Evolutionary conservation across 2,113 vertebrate species (phyloP), one percentile per base, ranked within the genome.

Genomic region (Sapajus apella): DNA sequence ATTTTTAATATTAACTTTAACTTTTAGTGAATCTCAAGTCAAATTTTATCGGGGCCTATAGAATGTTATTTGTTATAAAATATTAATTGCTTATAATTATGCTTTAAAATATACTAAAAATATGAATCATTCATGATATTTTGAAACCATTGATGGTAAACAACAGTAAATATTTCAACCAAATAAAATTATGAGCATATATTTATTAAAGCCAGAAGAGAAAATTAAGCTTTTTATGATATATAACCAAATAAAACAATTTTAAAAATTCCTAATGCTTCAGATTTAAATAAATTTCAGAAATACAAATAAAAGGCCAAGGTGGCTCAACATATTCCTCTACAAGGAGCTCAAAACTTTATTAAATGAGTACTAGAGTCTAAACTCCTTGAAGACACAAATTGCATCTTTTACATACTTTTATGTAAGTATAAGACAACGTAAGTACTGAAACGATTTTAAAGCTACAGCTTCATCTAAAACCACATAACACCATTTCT

Each of bases 1-100:
- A 43, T 25, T 95, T 94, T 87, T 12, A 94, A 79, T 95, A 87
- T 70, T 77, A 80, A 92, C 9, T 30, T 52, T 43, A 45, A 64
- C 21, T 79, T 52, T 90, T 61, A 66, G 23, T 90, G 12, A 92
- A 45, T 73, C 13, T 21, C 35, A 88, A 87, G 64, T 73, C 18
- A 80, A 43, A 21, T 32, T 87, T 80, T 8, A 66, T 27, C 90
- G 64, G 35, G 23, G 8, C 4, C 7, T 45, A 5, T 58, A 37
- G 68, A 35, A 76, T 25, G 11, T 43, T 85, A 93, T 20, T 83
- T 73, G 37, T 76, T 55, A 37, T 81, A 64, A 82, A 85, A 55
- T 86, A 52, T n/a, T 9, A 56, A 11, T 40, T 5, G 11, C 52
- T 81, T 70, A 89, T 43, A 56, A 9, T 58, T 86, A 43, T 25